phyloP scores from a whole-genome alignment of 1,140 invertebrate genomes.

The Atta texana region DNA sequence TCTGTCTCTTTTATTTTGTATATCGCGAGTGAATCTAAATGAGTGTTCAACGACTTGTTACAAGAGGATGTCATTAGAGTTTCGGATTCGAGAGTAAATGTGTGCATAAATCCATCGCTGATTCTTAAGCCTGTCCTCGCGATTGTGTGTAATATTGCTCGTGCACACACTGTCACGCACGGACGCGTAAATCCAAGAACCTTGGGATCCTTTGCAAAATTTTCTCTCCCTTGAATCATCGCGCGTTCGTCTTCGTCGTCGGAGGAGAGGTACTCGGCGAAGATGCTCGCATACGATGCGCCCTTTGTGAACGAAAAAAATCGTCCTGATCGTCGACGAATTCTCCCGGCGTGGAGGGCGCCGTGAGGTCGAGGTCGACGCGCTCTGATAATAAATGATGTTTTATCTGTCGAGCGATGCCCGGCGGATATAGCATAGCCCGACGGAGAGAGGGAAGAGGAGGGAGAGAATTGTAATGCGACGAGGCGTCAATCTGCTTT shows the following conservation, averaged over 20 bases:
- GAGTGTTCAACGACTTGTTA: neutral
- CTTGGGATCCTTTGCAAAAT: neutral
- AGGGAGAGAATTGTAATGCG: constrained; percentile 43
- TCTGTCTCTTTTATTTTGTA: neutral
- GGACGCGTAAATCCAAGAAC: constrained; percentile 7
- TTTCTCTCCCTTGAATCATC: neutral
- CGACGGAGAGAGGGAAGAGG: constrained; percentile 4
- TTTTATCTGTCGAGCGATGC: constrained; percentile 60
- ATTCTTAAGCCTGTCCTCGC: constrained; percentile 7
- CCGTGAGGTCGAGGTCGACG: constrained; percentile 44
- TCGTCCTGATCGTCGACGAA: constrained; percentile 18
- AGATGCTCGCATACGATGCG: neutral
- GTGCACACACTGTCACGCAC: constrained; percentile 38
- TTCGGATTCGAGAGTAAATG: neutral
- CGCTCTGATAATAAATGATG: constrained; percentile 61
- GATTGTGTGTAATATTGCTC: constrained; percentile 59
- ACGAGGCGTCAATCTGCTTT: constrained; percentile 66
- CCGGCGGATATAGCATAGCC: constrained; percentile 42
- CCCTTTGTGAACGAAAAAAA: constrained; percentile 27
- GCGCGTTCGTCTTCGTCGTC: constrained; percentile 30
- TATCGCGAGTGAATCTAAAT: neutral
- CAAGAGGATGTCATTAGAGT: neutral
- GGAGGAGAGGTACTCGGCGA: neutral
- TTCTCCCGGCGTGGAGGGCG: neutral
- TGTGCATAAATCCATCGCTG: constrained; percentile 27